phyloP scores from a whole-genome alignment of 2,888 invertebrate genomes.

The Alentia gelatinosa region DNA sequence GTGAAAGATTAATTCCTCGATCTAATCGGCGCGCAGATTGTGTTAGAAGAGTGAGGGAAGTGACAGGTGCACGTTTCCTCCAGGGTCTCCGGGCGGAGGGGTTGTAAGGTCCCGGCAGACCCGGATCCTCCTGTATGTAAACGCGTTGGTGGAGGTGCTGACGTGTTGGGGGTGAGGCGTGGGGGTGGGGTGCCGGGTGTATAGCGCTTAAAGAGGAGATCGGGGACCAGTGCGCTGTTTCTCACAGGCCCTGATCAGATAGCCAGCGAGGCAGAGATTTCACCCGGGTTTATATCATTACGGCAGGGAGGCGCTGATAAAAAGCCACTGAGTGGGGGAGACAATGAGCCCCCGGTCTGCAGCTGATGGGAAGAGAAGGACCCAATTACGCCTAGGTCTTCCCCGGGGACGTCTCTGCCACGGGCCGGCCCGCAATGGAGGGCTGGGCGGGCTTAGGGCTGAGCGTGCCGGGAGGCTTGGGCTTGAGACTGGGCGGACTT shows the following conservation, averaged over 20 bases:
- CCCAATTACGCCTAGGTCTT: neutral
- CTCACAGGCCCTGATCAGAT: neutral
- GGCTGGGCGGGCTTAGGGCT: too few relatives aligned
- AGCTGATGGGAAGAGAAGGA: slow-evolving; percentile 36
- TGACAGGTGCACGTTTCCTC: slow-evolving; percentile 40
- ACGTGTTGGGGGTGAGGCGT: neutral
- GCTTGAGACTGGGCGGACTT: too few relatives aligned
- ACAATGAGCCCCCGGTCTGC: neutral
- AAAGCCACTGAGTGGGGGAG: slow-evolving; percentile 1
- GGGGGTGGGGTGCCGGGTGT: neutral
- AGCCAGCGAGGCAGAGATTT: slow-evolving; percentile 2
- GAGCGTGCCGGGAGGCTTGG: too few relatives aligned
- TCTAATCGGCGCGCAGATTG: neutral
- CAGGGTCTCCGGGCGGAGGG: neutral
- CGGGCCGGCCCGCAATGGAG: too few relatives aligned
- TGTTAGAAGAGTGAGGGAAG: neutral
- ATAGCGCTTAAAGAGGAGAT: neutral
- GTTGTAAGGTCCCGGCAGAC: neutral
- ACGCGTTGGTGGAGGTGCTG: neutral
- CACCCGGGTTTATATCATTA: slow-evolving; percentile 27
- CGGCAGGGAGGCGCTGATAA: slow-evolving; percentile 20
- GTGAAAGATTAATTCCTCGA: slow-evolving; percentile 37
- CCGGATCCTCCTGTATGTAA: neutral
- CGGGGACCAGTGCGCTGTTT: neutral
- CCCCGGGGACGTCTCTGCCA: neutral